Conservation (phyloP, 2,797 vertebrate species). For the Gymnocypris eckloni region DNA sequence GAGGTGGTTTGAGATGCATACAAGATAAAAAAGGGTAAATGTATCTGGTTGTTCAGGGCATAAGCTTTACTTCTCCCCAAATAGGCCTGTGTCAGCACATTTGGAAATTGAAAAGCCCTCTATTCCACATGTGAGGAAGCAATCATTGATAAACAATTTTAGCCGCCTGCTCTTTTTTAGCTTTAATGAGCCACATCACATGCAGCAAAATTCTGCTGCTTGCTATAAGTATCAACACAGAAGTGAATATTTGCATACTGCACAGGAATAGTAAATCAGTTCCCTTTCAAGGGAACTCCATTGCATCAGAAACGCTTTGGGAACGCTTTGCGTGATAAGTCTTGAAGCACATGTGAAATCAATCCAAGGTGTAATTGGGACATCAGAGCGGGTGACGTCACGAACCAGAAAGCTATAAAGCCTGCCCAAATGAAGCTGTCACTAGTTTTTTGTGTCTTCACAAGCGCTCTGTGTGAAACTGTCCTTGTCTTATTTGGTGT, state of each 20-base stretch:
- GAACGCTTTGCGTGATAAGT: too few species aligned
- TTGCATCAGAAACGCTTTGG: too few species aligned
- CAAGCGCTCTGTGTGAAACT: too few species aligned
- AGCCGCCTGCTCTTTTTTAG: conserved; percentile 18
- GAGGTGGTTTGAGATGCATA: conserved; percentile 6
- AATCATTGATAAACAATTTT: conserved; percentile 19
- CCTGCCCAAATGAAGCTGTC: too few species aligned
- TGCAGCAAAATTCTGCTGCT: conserved; percentile 19
- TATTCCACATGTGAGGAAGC: background rate
- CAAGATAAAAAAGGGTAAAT: background rate
- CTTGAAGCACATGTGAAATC: too few species aligned
- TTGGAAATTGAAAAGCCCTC: background rate
- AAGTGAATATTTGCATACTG: conserved; percentile 9
- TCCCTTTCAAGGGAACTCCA: too few species aligned
- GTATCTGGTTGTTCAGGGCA: background rate
- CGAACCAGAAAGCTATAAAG: too few species aligned
- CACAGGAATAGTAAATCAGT: background rate
- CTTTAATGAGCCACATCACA: conserved; percentile 27
- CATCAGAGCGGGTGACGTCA: too few species aligned
- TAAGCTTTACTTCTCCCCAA: background rate
- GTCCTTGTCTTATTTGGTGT: too few species aligned
- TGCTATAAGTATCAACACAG: background rate
- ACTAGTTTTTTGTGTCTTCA: too few species aligned
- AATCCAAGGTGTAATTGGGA: too few species aligned
- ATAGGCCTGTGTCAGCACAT: conserved; percentile 4